These are phyloP conservation scores for Drosophila greeni DNA, from an alignment of 2,888 invertebrate genomes.

Conservation along the genomic window DNA sequence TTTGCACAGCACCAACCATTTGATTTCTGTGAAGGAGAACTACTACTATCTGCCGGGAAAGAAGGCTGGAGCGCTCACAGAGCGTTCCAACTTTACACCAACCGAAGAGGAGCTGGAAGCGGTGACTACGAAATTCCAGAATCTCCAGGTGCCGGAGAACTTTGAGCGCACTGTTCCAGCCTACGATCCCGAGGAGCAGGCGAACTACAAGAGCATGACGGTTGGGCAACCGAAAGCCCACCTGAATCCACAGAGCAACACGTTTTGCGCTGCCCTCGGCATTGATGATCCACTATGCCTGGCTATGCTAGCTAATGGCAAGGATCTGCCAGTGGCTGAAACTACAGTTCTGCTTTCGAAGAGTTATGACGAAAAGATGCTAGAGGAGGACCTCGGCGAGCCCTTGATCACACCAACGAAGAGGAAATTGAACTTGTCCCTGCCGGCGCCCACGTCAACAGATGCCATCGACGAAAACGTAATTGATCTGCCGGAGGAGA, in stretches of 20 bases:
- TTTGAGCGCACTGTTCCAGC: constrained; percentile 88
- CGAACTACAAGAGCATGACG: constrained; percentile 75
- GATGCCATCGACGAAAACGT: constrained; percentile 22
- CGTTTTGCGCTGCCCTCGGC: constrained; percentile 84
- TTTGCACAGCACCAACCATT: constrained; percentile 91
- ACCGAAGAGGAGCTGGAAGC: constrained; percentile 85
- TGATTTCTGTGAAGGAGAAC: constrained; percentile 85
- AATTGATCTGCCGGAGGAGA: constrained; percentile 48
- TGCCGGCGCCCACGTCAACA: constrained; percentile 66
- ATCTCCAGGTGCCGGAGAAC: constrained; percentile 86
- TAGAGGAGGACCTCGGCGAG: neutral
- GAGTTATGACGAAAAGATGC: constrained; percentile 32
- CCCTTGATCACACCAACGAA: constrained; percentile 60
- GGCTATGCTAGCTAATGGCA: constrained; percentile 80
- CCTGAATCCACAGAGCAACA: constrained; percentile 85
- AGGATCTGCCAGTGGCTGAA: constrained; percentile 70
- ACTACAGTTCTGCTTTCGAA: constrained; percentile 50
- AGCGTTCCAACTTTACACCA: constrained; percentile 82
- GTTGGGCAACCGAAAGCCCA: constrained; percentile 80
- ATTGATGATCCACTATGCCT: constrained; percentile 90
- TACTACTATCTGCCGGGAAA: constrained; percentile 89
- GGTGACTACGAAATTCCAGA: constrained; percentile 83
- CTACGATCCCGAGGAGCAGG: constrained; percentile 78
- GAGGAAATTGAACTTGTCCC: constrained; percentile 64
- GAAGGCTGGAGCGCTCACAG: constrained; percentile 80